Evolutionary conservation across 2,113 vertebrate species (phyloP).

Genomic region (Colinus virginianus): DNA sequence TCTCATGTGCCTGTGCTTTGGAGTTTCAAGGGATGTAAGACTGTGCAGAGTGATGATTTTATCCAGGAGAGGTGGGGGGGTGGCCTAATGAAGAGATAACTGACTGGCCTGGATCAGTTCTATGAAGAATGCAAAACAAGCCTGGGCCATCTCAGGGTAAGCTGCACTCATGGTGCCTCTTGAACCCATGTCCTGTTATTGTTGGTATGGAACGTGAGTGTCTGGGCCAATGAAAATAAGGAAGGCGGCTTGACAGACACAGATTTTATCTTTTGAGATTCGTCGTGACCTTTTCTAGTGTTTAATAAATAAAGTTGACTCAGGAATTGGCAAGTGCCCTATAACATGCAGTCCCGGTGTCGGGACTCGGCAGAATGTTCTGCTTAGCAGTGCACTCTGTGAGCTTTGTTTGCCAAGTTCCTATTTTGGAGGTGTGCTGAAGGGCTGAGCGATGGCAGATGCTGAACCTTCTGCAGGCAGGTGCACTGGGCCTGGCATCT

Average conservation of each 20-base stretch:
- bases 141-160: slow-evolving; percentile 57
- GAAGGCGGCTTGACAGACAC: slow-evolving; percentile 71
- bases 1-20: not conserved
- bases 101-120: slow-evolving; percentile 10
- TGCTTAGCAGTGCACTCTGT: slow-evolving; percentile 61
- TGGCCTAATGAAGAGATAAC: slow-evolving; percentile 35
- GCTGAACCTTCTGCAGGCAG: slow-evolving; percentile 38
- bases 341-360: slow-evolving; percentile 62
- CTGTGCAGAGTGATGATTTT: not conserved
- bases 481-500: not conserved
- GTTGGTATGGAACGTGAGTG: slow-evolving; percentile 59
- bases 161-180: slow-evolving; percentile 60
- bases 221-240: slow-evolving; percentile 72
- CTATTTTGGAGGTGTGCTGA: slow-evolving; percentile 53
- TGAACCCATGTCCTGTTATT: slow-evolving; percentile 75
- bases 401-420: slow-evolving; percentile 55
- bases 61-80: not conserved
- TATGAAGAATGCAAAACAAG: slow-evolving; percentile 56
- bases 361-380: slow-evolving; percentile 67
- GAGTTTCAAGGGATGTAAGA: not conserved
- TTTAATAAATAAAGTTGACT: slow-evolving; percentile 71
- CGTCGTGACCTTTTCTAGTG: slow-evolving; percentile 59
- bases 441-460: slow-evolving; percentile 40
- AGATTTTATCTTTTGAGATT: slow-evolving; percentile 75
- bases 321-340: slow-evolving; percentile 71